phyloP scores from a whole-genome alignment of 1,140 invertebrate species.

The Coenobita brevimanus region DNA sequence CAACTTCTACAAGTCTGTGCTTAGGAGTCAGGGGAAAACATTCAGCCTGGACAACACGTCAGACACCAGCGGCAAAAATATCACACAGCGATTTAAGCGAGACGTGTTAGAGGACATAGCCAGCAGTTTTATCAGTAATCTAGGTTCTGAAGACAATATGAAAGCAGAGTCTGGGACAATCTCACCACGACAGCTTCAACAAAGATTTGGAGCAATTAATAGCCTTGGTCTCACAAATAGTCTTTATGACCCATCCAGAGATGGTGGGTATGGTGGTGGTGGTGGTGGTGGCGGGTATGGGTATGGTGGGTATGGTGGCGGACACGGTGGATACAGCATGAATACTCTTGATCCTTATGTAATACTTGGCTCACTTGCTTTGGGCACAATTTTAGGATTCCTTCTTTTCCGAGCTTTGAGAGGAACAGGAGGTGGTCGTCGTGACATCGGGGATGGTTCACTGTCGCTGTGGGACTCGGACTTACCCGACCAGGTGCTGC shows the following conservation, averaged over 20 bases:
- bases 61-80: neutral
- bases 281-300: neutral
- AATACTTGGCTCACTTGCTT: slow-evolving; percentile 2
- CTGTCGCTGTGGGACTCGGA: slow-evolving; percentile 29
- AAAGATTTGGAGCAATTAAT: neutral
- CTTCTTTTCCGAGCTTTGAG: slow-evolving; percentile 19
- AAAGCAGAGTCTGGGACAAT: neutral
- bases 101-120: neutral
- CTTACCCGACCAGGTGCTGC: slow-evolving; percentile 1
- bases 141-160: neutral
- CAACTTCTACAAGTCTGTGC: neutral
- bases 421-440: slow-evolving; percentile 1
- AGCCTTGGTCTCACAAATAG: neutral
- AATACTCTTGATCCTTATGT: slow-evolving; percentile 27
- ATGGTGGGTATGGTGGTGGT: neutral
- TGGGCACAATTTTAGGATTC: slow-evolving; percentile 24
- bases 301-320: neutral
- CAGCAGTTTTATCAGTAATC: neutral
- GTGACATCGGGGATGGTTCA: slow-evolving; percentile 29
- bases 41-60: neutral
- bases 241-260: neutral
- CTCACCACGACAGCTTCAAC: neutral
- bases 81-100: slow-evolving; percentile 2
- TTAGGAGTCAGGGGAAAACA: neutral
- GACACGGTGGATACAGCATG: neutral